Base-by-base conservation (phyloP, 2,113 vertebrate species). In the Lycocorax pyrrhopterus region DNA sequence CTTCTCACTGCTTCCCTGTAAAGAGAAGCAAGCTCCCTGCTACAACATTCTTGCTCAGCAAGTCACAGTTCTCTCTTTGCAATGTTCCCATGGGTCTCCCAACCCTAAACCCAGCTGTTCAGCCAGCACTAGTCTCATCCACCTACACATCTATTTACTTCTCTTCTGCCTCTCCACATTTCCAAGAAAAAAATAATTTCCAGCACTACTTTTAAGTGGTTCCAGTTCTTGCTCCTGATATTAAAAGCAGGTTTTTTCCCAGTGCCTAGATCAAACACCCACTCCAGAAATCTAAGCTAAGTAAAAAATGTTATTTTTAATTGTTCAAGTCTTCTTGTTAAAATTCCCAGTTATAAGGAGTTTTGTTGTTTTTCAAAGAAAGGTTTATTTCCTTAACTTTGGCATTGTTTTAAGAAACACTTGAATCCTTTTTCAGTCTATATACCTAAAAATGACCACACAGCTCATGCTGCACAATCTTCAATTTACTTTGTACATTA, bases 311-410 rank as follows among this genome's bases (percentile, higher is more conserved):
- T 16, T 25, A 26, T 49, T 69, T 89, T n/a, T 60, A 73, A 74
- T 25, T 58, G 13, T 52, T 85, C 5, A 51, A 51, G 6, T 27
- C 32, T 25, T 87, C 44, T 72, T 73, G 35, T 53, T 53, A 84
- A 53, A 87, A 63, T 29, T 59, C 26, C 6, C 0, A 1, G 10
- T 68, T 52, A 5, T 12, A 21, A 83, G n/a, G 5, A 13, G 0
- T 17, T 59, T 63, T 33, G 10, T 23, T 83, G 25, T 9, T 93
- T 73, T 80, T 56, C 12, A 56, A 43, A 4, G 76, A 75, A 43
- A 55, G 30, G 4, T 49, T 1, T 75, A 55, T 63, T 92, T 79
- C 23, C 27, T 64, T 2, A 2, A 43, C 26, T 77, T 84, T 30
- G 7, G 14, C 14, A 81, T 32, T 60, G 6, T n/a, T 75, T 80